Percentiles rank a stretch among this genome's conserved stretches.
phyloP scores from a whole-genome alignment of 2,113 vertebrate genomes.

The Camelus dromedarius region DNA sequence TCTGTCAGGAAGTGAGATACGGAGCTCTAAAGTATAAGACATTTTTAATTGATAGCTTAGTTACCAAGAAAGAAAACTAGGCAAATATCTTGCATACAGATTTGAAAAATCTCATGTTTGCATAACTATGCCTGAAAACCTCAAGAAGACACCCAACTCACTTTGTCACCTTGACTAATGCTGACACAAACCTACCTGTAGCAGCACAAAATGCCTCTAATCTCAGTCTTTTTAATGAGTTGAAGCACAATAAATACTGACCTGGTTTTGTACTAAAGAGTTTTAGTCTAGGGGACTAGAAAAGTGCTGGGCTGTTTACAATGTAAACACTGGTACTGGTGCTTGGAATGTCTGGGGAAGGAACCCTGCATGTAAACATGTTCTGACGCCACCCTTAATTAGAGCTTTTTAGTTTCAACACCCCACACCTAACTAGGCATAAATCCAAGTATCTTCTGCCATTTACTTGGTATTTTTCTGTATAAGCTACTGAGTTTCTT shows the following conservation, averaged over 20 bases:
- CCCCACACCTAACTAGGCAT: slow-evolving; percentile 67
- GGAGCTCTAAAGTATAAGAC: background rate
- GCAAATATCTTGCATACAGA: slow-evolving; percentile 76
- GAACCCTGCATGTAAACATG: slow-evolving; percentile 68
- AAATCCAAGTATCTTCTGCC: slow-evolving; percentile 52
- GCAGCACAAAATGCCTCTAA: slow-evolving; percentile 83
- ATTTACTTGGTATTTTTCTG: slow-evolving; percentile 74
- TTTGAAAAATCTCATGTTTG: slow-evolving; percentile 71
- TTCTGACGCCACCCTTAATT: slow-evolving; percentile 76
- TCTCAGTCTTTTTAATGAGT: slow-evolving; percentile 76
- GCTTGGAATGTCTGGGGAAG: slow-evolving; percentile 81
- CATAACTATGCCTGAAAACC: slow-evolving; percentile 31
- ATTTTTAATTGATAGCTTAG: background rate
- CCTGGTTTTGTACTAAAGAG: slow-evolving; percentile 80
- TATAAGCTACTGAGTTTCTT: slow-evolving; percentile 75
- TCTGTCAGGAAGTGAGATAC: slow-evolving; percentile 14
- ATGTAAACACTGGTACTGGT: slow-evolving; percentile 79
- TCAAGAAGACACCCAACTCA: background rate
- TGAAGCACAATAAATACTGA: slow-evolving; percentile 83
- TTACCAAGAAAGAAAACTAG: slow-evolving; percentile 52
- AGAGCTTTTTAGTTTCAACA: slow-evolving; percentile 71
- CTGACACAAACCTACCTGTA: slow-evolving; percentile 82
- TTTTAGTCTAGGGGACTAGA: background rate
- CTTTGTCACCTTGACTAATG: slow-evolving; percentile 73
- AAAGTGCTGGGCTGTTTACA: slow-evolving; percentile 63